Conservation (phyloP, 2,113 vertebrate genomes). For the Euleptes europaea region DNA sequence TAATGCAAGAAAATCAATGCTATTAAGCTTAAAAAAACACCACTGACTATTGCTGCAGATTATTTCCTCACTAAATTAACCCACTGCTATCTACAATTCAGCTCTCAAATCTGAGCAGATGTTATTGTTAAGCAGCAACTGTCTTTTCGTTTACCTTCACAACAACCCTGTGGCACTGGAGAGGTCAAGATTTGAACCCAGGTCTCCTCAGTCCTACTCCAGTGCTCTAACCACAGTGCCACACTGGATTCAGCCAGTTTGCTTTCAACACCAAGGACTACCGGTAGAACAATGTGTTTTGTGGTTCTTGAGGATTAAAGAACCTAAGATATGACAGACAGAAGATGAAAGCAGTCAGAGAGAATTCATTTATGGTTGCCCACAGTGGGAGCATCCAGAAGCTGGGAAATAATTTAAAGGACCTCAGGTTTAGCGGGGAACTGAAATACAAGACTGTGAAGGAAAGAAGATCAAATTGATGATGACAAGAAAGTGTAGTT, state of each 20-base stretch:
- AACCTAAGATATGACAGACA: not conserved
- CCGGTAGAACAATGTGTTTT: not conserved
- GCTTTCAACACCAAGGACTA: not conserved
- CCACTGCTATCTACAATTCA: conserved; percentile 59
- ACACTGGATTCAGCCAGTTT: not conserved
- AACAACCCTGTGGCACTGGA: not conserved
- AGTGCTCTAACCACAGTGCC: too few species aligned
- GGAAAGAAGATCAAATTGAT: conserved; percentile 3
- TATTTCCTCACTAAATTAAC: conserved; percentile 63
- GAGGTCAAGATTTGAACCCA: too few species aligned
- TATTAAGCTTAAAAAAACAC: conserved; percentile 57
- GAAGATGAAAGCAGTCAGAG: not conserved
- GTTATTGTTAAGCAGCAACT: not conserved
- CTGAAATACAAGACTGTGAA: not conserved
- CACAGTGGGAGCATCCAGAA: not conserved
- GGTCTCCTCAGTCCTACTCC: too few species aligned
- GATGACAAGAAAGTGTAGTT: not conserved
- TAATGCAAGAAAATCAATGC: conserved; percentile 65
- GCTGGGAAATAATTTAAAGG: not conserved
- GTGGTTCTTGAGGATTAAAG: not conserved
- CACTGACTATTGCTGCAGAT: conserved; percentile 66
- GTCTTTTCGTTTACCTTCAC: not conserved
- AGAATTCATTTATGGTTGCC: not conserved
- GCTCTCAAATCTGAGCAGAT: conserved; percentile 41
- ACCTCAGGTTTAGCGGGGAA: not conserved